Conservation (phyloP, 1,140 invertebrate genomes). For the Sitophilus oryzae region DNA sequence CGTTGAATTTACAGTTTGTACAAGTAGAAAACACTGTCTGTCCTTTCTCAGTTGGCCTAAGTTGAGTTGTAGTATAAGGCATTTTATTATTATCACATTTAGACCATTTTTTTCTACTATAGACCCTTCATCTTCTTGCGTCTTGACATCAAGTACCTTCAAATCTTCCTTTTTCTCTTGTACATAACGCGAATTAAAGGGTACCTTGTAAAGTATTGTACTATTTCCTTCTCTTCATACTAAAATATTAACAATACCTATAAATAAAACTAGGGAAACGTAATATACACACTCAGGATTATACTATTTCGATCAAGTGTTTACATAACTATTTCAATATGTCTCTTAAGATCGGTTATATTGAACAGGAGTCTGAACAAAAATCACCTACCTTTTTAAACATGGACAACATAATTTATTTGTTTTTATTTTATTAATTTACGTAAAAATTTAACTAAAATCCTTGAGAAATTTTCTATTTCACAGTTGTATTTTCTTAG, state of each 20-base stretch:
- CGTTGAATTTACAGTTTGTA: constrained; percentile 79
- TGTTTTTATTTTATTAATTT: too few relatives aligned
- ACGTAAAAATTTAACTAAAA: too few relatives aligned
- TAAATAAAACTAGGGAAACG: constrained; percentile 5
- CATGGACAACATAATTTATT: neutral
- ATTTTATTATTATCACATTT: constrained; percentile 85
- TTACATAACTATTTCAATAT: constrained; percentile 58
- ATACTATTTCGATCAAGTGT: constrained; percentile 56
- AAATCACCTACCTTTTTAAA: constrained; percentile 59
- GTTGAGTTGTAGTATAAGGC: constrained; percentile 91
- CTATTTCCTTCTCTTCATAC: constrained; percentile 53
- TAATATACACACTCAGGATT: constrained; percentile 19
- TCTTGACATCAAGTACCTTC: too few relatives aligned
- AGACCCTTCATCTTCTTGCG: constrained; percentile 63
- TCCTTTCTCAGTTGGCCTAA: constrained; percentile 95
- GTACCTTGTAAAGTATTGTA: constrained; percentile 58
- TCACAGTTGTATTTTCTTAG: too few relatives aligned
- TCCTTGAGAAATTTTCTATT: too few relatives aligned
- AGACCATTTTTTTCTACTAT: constrained; percentile 81
- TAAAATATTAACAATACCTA: constrained; percentile 42
- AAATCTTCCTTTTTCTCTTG: constrained; percentile 44
- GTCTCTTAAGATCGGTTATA: constrained; percentile 60
- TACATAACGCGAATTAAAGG: constrained; percentile 57
- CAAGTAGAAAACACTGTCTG: constrained; percentile 98
- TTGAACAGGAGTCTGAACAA: constrained; percentile 73